phyloP scores from a whole-genome alignment of 2,888 invertebrate genomes.

The Cybosia mesomella region DNA sequence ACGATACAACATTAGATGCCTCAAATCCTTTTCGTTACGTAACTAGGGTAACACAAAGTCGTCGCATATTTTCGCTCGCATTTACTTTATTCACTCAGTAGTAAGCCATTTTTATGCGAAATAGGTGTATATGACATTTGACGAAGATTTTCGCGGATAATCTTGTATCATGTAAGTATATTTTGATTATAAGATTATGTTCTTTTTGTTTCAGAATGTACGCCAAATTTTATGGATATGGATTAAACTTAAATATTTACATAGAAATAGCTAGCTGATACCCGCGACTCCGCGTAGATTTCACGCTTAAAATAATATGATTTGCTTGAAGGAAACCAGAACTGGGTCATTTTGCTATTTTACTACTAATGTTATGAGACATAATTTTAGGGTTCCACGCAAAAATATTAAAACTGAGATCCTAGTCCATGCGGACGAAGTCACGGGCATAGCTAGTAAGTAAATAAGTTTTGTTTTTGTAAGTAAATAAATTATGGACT shows the following conservation, averaged over 20 bases:
- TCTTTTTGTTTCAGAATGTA: neutral
- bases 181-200: conserved; percentile 2
- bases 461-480: too few relatives aligned
- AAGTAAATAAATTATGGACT: too few relatives aligned
- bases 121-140: conserved; percentile 30
- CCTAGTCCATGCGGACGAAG: too few relatives aligned
- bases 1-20: conserved; percentile 1
- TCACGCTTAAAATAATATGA: too few relatives aligned
- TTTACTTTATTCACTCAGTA: conserved; percentile 4
- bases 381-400: too few relatives aligned
- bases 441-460: too few relatives aligned
- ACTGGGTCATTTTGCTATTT: too few relatives aligned
- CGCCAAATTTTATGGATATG: neutral
- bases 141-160: conserved; percentile 28
- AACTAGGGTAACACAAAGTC: conserved; percentile 6
- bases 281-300: too few relatives aligned
- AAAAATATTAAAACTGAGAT: too few relatives aligned
- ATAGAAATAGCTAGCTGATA: too few relatives aligned
- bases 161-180: conserved; percentile 6
- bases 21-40: conserved; percentile 17
- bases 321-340: too few relatives aligned
- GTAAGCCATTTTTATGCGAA: conserved; percentile 28
- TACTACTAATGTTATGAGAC: too few relatives aligned
- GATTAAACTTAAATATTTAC: neutral
- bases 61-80: conserved; percentile 12